Conservation (phyloP, 2,113 vertebrate species). For the Dermatemys mawii region DNA sequence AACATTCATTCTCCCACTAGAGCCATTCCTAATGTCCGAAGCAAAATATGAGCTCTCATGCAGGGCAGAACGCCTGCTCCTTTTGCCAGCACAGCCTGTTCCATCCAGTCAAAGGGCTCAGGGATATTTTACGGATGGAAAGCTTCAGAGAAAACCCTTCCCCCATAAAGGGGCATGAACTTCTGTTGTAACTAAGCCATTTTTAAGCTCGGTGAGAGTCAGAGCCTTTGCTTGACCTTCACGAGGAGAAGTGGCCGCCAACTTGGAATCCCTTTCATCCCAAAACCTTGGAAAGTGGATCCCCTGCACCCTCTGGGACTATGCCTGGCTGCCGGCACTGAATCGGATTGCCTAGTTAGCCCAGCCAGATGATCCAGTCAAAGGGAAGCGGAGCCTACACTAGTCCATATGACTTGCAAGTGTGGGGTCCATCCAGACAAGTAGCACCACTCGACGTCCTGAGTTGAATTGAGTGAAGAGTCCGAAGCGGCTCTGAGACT, state of each 20-base stretch:
- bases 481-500: slow-evolving; percentile 42
- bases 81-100: accelerated
- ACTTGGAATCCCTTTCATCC: neutral
- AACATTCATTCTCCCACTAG: neutral
- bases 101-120: neutral
- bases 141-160: neutral
- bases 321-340: neutral
- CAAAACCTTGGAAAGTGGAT: neutral
- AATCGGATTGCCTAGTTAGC: neutral
- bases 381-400: too few relatives aligned
- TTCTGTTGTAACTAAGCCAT: neutral
- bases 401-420: neutral
- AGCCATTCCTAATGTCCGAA: neutral
- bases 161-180: neutral
- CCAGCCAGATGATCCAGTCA: neutral
- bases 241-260: neutral
- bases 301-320: neutral
- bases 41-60: neutral
- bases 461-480: neutral
- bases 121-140: neutral
- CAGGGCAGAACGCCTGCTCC: neutral
- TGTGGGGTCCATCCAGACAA: neutral
- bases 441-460: neutral
- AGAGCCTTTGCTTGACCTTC: neutral
- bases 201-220: neutral